Evolutionary conservation across 2,113 vertebrate genomes (phyloP).

Genomic region (Fregetta grallaria): DNA sequence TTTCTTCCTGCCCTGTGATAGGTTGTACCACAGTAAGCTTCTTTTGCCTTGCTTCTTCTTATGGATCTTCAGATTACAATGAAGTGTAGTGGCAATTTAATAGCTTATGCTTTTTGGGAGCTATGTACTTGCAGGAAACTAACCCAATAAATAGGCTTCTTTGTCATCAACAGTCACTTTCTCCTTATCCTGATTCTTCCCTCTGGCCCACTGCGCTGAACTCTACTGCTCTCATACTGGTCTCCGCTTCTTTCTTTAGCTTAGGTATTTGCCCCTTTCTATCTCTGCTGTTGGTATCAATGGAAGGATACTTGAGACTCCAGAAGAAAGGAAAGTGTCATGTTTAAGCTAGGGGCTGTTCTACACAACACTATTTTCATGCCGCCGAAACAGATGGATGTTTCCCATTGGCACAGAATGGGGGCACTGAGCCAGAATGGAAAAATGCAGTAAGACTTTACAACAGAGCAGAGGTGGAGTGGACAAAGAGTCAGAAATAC

Average conservation of each 20-base stretch:
- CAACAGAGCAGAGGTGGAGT: background rate
- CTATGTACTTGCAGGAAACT: background rate
- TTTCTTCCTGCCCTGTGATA: background rate
- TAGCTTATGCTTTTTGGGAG: background rate
- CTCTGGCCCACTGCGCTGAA: rapidly evolving
- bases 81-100: background rate
- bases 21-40: background rate
- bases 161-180: background rate
- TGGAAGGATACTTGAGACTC: background rate
- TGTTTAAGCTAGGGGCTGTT: background rate
- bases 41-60: background rate
- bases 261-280: background rate
- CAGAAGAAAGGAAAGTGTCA: background rate
- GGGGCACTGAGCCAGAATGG: background rate
- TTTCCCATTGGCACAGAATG: background rate
- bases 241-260: background rate
- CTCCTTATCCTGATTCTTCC: background rate
- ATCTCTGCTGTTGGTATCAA: background rate
- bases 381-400: background rate
- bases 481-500: background rate
- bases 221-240: background rate
- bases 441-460: background rate
- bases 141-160: background rate
- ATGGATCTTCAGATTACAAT: background rate
- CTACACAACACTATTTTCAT: background rate